Evolutionary conservation across 2,797 vertebrate genomes (phyloP), one percentile per base, ranked within the genome.

Genomic region (Naso thynnoides): DNA sequence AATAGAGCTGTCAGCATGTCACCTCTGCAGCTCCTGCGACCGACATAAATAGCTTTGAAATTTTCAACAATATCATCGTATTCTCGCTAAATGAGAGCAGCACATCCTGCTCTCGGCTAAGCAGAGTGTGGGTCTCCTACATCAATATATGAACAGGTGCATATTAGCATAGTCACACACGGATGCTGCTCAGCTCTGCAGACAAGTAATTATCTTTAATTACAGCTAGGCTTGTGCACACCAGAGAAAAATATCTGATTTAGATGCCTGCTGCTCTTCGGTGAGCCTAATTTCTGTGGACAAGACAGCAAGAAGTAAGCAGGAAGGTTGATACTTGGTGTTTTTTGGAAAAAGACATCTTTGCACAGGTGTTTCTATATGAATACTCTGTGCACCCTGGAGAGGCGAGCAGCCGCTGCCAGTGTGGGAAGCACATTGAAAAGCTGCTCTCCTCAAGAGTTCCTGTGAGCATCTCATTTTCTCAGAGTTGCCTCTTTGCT

Each of bases 181-280:
- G 2, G 41, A 70, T 15, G 69, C 62, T 56, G 41, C 75, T 81
- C 52, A 21, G 38, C 72, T 88, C 73, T 52, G 49, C 63, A 73
- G 79, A 68, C 38, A 21, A 41, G 60, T 78, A 83, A 91, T 92
- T 85, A 85, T 76, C 62, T 74, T 59, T 63, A 89, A 85, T 87
- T 68, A 79, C 73, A 67, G 73, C 42, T 4, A 68, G 55, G 79
- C 68, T 67, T 48, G 49, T 70, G 78, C 71, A 73, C 61, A 73
- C 67, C 74, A 44, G 31, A 44, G 50, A 48, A 23, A 78, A 73
- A 65, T 63, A 68, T 76, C 66, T 52, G 29, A 79, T 82, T 70
- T 66, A 59, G 73, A 62, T n/a, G 1, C 58, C 39, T 6, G n/a
- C 72, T 65, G 1, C 59, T 79, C 78, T 50, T n/a, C 0, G 24